Conservation (phyloP, 2,113 vertebrate genomes). For the Scomber colias region DNA sequence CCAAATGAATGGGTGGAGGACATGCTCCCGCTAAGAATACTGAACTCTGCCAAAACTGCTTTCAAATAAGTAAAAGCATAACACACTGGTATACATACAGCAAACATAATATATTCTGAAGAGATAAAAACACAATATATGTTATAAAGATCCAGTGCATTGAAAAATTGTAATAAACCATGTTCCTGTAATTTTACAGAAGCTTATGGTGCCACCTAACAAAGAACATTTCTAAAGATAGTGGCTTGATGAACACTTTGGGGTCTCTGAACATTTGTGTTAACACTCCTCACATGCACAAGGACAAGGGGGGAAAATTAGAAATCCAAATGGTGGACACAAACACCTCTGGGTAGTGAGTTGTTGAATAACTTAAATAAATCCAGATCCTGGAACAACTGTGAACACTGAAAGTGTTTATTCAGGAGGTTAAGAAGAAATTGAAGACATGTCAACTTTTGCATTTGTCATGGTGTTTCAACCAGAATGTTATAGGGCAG, state of each 20-base stretch:
- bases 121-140: conserved; percentile 4
- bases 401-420: not conserved
- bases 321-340: not conserved
- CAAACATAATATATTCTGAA: not conserved
- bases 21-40: conserved; percentile 88
- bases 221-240: not conserved
- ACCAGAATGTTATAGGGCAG: too few relatives aligned
- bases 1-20: conserved; percentile 93
- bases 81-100: not conserved
- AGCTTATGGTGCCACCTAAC: not conserved
- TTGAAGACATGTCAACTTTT: not conserved
- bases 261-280: not conserved
- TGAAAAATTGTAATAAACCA: not conserved
- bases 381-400: too few relatives aligned
- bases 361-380: too few relatives aligned
- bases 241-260: not conserved
- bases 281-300: not conserved
- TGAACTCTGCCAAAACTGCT: conserved; percentile 87
- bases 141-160: not conserved
- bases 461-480: too few relatives aligned
- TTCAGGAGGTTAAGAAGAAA: not conserved
- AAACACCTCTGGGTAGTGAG: not conserved
- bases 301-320: not conserved
- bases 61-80: conserved; percentile 80
- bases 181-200: not conserved